Evolutionary conservation across 2,113 vertebrate species (phyloP).

Genomic region (Larimichthys crocea): DNA sequence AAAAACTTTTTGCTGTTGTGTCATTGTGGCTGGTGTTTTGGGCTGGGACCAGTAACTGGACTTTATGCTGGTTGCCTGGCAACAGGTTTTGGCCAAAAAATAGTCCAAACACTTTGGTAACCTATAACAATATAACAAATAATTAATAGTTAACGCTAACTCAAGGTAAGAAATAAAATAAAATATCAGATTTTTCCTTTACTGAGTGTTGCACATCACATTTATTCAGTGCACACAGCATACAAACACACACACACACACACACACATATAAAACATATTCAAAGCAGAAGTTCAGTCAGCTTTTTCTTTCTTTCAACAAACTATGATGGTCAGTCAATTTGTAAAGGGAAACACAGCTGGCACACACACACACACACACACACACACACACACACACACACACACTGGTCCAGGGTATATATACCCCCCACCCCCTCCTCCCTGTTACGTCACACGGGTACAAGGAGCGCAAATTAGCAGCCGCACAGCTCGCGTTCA

Average conservation of each 20-base stretch:
- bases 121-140: too few relatives aligned
- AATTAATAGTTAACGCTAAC: too few relatives aligned
- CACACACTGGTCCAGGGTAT: neutral
- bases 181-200: too few relatives aligned
- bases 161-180: too few relatives aligned
- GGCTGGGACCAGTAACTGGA: neutral
- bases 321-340: too few relatives aligned
- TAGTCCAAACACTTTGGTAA: neutral
- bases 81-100: neutral
- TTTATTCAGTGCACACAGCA: too few relatives aligned
- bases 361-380: too few relatives aligned
- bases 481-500: constrained; percentile 27
- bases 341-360: too few relatives aligned
- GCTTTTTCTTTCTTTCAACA: too few relatives aligned
- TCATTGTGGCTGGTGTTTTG: neutral
- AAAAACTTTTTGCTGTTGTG: neutral
- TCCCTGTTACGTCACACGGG: constrained; percentile 61
- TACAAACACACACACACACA: too few relatives aligned
- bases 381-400: neutral
- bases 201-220: too few relatives aligned
- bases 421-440: neutral
- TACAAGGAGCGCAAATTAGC: constrained; percentile 59
- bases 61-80: neutral
- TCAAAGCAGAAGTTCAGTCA: neutral
- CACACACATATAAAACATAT: neutral